Evolutionary conservation across 64 coral and sea anemone genomes (phyloP), one percentile per base, ranked within the genome.

Genomic region (Orbicella faveolata): DNA sequence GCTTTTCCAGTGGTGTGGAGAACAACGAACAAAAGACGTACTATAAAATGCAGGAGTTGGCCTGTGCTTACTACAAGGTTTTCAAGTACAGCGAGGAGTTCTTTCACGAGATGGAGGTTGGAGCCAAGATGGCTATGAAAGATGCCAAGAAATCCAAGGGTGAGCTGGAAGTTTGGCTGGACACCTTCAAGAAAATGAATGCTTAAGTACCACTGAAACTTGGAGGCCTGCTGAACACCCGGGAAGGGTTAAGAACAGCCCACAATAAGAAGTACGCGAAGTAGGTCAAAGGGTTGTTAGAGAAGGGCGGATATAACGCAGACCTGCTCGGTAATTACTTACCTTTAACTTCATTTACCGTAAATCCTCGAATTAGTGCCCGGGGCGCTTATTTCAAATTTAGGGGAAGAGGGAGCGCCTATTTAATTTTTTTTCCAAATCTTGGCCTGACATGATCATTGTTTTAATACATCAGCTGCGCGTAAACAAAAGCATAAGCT

Each of bases 41-140:
- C 11, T 93, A 63, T 33, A 72, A 77, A 89, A 89, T 89, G 92
- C 86, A 76, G 52, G 92, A 93, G 77, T 52, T 93, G 44, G 86
- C 85, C 54, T 54, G 86, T 61, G 77, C 92, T 12, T 89, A 93
- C 54, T 92, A 61, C 84, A 92, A 92, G 66, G 84, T 92, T 33
- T 92, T 55, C 61, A 92, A 92, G 80, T 89, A 89, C 66, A 83
- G 89, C 79, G 20, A 89, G 54, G 52, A 19, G 2, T 93, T 89
- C 69, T 88, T 88, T 54, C n/a, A 89, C 9, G 12, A 51, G 36
- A 23, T 92, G n/a, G 18, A 41, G 4, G 17, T 1, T 76, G 74
- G 36, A 19, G 37, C 74, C 2, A 41, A 19, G 14, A 13, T 4
- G 2, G 14, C 34, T 18, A 41, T 76, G 36, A 6, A 9, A 17